Percentiles rank a stretch among this genome's conserved stretches.
Evolutionary conservation across 2,888 invertebrate genomes (phyloP).

Genomic region (Branchellion lobata): DNA sequence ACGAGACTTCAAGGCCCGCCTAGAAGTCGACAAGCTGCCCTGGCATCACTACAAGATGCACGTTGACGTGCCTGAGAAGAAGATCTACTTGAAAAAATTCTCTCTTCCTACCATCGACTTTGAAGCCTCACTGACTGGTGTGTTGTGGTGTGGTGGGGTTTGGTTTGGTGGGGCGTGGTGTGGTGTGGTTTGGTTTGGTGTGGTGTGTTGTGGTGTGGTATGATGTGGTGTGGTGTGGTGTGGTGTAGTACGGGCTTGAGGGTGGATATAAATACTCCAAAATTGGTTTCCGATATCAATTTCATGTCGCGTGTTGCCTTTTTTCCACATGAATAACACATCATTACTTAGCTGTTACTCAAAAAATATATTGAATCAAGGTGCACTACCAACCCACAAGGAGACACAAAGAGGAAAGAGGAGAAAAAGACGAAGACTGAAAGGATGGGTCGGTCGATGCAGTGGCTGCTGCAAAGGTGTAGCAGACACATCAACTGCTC

Average conservation of each 20-base stretch:
- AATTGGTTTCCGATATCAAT: no score
- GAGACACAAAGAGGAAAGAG: background rate
- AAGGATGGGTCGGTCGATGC: background rate
- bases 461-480: slow-evolving; percentile 6
- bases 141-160: background rate
- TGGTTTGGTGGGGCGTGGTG: background rate
- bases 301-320: no score
- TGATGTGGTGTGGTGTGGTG: no score
- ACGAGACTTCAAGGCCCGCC: background rate
- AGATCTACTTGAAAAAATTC: background rate
- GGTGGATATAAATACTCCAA: no score
- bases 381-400: no score
- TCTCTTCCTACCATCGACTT: background rate
- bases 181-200: no score
- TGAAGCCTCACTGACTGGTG: background rate
- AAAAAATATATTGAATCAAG: no score
- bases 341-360: no score
- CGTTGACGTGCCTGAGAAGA: background rate
- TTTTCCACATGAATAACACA: no score
- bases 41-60: background rate
- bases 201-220: no score
- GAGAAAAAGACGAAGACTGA: background rate
- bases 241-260: no score
- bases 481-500: background rate
- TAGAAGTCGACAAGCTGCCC: background rate